Evolutionary conservation across 2,797 vertebrate genomes (phyloP), one percentile per base, ranked within the genome.

Genomic region (Nyctalus aviator): DNA sequence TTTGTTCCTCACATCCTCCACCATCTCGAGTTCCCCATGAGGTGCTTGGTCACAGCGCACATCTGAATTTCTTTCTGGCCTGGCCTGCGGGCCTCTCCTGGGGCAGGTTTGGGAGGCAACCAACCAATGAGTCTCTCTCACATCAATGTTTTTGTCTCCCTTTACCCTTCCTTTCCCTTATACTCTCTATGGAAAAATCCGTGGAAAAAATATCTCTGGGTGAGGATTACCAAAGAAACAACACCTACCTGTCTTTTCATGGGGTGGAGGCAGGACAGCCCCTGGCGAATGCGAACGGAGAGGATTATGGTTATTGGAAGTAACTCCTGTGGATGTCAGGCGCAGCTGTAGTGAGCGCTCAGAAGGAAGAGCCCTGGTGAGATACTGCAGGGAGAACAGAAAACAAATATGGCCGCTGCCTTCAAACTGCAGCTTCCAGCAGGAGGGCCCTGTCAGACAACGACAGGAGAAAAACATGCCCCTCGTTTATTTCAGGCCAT

Each of bases 361-460:
- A 0, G 23, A 64, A 84, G 27, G 8, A 6, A 12, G 62, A 37
- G 20, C 68, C 72, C 44, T 15, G 48, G 5, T 2, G 9, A 48
- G 69, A 5, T 41, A 6, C 55, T 20, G 3, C 1, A 5, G 59
- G 8, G 27, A 37, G 72, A 44, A 6, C 0, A 41, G 37, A 55
- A 59, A 44, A 69, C 37, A 20, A 23, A 0, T 0, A 1, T 0
- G 11, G 30, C 6, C 15, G 0, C 1, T 13, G 68, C 87, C 72
- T 79, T 86, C 50, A 8, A 0, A 30, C 0, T 20, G 8, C 35
- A 21, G 13, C 1, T 12, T 15, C 11, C 25, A 23, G 27, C 10
- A 11, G 53, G 27, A 37, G 57, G 35, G 10, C 13, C 62, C 15
- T 1, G 5, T 37, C 77, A 0, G 50, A 53, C 66, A 13, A n/a